A percentile compares a stretch with the other conserved stretches of the same genome.
Conservation (phyloP, 2,888 invertebrate genomes). For the Leucophenga montana region DNA sequence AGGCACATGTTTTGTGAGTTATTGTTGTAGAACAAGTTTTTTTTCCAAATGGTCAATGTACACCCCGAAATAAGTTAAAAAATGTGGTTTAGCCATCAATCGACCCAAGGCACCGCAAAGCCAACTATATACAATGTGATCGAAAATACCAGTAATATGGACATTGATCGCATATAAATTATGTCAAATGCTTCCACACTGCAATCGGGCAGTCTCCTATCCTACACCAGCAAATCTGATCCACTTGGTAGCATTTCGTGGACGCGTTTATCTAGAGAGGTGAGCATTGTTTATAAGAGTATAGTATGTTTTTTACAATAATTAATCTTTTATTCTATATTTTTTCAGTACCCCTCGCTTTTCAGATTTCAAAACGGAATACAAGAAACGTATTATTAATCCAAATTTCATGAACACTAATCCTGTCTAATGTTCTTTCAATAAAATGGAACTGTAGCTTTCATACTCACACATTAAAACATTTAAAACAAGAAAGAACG, state of each 20-base stretch:
- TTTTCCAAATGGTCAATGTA: constrained; percentile 67
- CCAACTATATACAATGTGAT: constrained; percentile 90
- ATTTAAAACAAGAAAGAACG: no score
- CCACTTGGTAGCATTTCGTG: constrained; percentile 87
- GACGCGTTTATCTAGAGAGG: constrained; percentile 71
- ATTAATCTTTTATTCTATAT: constrained; percentile 16
- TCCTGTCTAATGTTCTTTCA: constrained; percentile 78
- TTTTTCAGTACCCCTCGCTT: constrained; percentile 50
- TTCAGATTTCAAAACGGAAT: constrained; percentile 74
- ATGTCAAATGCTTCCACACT: constrained; percentile 89
- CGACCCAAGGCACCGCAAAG: constrained; percentile 86
- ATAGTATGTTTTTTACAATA: no score
- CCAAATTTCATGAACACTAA: constrained; percentile 75
- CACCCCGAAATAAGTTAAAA: constrained; percentile 75
- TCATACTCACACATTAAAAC: no score
- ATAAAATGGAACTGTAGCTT: no score
- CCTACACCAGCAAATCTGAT: constrained; percentile 92
- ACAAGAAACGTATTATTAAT: constrained; percentile 75
- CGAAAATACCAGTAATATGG: constrained; percentile 83
- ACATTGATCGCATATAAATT: constrained; percentile 85
- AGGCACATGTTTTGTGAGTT: constrained; percentile 88
- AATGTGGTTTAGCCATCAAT: constrained; percentile 84
- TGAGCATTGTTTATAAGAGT: constrained; percentile 44
- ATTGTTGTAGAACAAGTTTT: constrained; percentile 95
- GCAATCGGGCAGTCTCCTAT: constrained; percentile 87